Evolutionary conservation across 2,888 invertebrate genomes (phyloP), one percentile per base, ranked within the genome.

Genomic region (Aspidiotus destructor): DNA sequence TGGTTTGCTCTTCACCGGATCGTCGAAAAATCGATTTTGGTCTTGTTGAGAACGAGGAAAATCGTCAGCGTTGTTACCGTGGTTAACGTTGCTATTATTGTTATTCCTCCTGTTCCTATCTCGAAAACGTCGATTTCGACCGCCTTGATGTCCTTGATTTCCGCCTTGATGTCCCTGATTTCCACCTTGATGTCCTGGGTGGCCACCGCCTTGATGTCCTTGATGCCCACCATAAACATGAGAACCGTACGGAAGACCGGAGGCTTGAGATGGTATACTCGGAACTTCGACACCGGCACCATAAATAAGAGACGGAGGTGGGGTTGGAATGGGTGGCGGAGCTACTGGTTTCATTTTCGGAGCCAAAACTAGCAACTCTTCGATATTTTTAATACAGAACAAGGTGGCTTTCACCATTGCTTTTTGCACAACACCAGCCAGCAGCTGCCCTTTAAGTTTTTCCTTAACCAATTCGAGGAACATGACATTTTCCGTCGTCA

Each of bases 381-480:
- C 89, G 71, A 87, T 86, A 75, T 88, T 86, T 75, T 86, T 84
- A 71, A 91, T 85, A 63, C 89, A 87, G 70, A 82, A 82, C 74
- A 88, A 86, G 69, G 86, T 86, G 54, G 90, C 86, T 70, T 82
- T 81, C 70, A 86, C 84, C 71, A 88, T 87, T 72, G 79, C 76
- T 63, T 79, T 78, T 69, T 81, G 81, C 9, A 84, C 81, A 71
- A 87, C 84, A 67, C 86, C 85, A 41, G 89, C 87, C 74, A 87
- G 84, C 70, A 86, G 77, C 65, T 87, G 85, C 60, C 89, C 89
- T 77, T 88, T 89, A 60, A 92, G 79, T 77, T 92, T 92, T 77
- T 92, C 92, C 74, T 90, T 91, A 0, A 87, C 86, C 0, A 90
- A 90, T 79, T 92, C 91, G 72, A 92, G 84, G 72, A 91, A 80